Evolutionary conservation across 64 coral and sea anemone species (phyloP), one percentile per base, ranked within the genome.

Genomic region (Catalaphyllia jardinei): DNA sequence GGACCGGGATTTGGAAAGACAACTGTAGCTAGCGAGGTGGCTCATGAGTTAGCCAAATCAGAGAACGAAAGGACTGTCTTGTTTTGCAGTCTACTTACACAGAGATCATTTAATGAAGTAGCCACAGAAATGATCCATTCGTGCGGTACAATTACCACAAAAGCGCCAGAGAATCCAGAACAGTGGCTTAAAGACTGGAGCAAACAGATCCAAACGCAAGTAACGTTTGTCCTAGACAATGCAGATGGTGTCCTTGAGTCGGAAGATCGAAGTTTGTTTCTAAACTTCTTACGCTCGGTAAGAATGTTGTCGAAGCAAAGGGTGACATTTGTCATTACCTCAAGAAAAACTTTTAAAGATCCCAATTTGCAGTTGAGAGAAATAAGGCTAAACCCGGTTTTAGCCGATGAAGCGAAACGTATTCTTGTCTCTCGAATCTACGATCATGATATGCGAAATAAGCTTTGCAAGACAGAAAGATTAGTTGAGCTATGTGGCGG

Each of bases 1-100:
- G 91, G 61, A 13, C 91, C 91, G 38, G 91, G 91, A 59, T 92
- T 62, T 88, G 88, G 92, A 25, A 90, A 94, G 77, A 90, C 92
- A 18, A 62, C 92, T 62, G 80, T 87, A 76, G 87, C 88, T 0
- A 86, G 60, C 27, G 19, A 52, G 60, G 63, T 79, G 61, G 92
- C 87, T 52, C 72, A 89, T 39, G 14, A 67, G n/a, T 18, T 94
- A 33, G 59, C 52, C 1, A 63, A 82, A 31, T 3, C 18, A 77
- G 64, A 73, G 22, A n/a, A 76, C 27, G 39, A 69, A 31, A 89
- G 4, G 24, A 83, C 59, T 67, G 61, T 83, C 49, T 62, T 71
- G 27, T 94, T 94, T 79, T 69, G 72, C 54, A 86, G 42, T 60
- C 60, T 89, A 42, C 49, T 4, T 4, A 46, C 42, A 46, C 20